Evolutionary conservation across 2,888 invertebrate genomes (phyloP).

Genomic region (Tachina grossa): DNA sequence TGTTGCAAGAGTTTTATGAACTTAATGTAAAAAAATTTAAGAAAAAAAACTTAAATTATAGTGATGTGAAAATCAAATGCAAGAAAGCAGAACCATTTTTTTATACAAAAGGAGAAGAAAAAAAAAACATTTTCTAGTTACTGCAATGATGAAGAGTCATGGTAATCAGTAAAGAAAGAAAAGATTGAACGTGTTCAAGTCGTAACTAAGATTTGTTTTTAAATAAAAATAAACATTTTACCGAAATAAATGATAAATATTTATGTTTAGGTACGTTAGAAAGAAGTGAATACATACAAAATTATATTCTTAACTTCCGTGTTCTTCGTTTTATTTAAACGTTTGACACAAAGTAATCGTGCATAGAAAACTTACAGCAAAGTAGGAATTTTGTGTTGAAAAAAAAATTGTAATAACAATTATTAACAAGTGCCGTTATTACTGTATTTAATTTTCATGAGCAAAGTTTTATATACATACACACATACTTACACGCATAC

Average conservation of each 20-base stretch:
- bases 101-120: background rate
- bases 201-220: background rate
- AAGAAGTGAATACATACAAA: background rate
- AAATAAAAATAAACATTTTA: slow-evolving; percentile 15
- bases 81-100: slow-evolving; percentile 69
- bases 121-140: slow-evolving; percentile 24
- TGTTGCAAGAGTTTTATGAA: slow-evolving; percentile 27
- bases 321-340: background rate
- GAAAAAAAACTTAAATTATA: slow-evolving; percentile 60
- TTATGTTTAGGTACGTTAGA: background rate
- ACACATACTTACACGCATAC: too few species aligned
- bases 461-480: too few species aligned
- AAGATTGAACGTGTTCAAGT: slow-evolving; percentile 5
- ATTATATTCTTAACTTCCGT: slow-evolving; percentile 28
- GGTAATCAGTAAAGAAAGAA: slow-evolving; percentile 14
- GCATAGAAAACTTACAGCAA: background rate
- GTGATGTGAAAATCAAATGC: slow-evolving; percentile 62
- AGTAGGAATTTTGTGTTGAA: background rate
- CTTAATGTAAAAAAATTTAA: slow-evolving; percentile 17
- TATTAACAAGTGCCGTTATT: background rate
- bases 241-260: slow-evolving; percentile 15
- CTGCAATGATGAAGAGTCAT: slow-evolving; percentile 34
- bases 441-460: too few species aligned
- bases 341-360: background rate
- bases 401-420: background rate